A percentile compares a stretch with the other conserved stretches of the same genome.
Conservation (phyloP, 2,797 vertebrate genomes). For the Phrynocephalus forsythii region DNA sequence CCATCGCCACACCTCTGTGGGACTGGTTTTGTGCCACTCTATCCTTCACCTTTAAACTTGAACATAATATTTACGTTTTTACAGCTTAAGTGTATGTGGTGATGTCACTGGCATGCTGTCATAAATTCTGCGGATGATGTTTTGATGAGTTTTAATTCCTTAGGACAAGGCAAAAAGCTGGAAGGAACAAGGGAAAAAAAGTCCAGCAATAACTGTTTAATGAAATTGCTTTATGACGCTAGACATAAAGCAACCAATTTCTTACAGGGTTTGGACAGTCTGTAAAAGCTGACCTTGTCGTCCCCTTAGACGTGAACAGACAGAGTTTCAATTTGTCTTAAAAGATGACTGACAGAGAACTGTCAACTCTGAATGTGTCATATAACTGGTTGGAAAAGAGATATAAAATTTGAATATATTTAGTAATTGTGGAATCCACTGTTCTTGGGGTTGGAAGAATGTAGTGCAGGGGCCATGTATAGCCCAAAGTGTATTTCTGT, state of each 20-base stretch:
- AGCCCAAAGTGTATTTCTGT: neutral
- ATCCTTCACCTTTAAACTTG: neutral
- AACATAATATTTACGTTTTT: conserved; percentile 21
- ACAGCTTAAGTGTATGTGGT: neutral
- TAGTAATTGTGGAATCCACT: neutral
- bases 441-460: neutral
- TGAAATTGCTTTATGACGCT: conserved; percentile 28
- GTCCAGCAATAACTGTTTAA: conserved; percentile 31
- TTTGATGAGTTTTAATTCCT: conserved; percentile 25
- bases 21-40: neutral
- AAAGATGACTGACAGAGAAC: neutral
- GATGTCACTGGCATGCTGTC: fast-evolving
- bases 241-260: neutral
- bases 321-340: neutral
- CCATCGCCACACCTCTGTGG: neutral
- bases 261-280: conserved; percentile 36
- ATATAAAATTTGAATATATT: neutral
- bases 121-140: neutral
- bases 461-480: too few species aligned
- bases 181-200: neutral
- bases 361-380: neutral
- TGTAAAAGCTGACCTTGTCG: neutral
- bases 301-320: neutral
- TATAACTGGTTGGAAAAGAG: neutral
- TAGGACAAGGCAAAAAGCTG: neutral